Conservation (phyloP, 1,140 invertebrate genomes). For the Pogonus chalceus region DNA sequence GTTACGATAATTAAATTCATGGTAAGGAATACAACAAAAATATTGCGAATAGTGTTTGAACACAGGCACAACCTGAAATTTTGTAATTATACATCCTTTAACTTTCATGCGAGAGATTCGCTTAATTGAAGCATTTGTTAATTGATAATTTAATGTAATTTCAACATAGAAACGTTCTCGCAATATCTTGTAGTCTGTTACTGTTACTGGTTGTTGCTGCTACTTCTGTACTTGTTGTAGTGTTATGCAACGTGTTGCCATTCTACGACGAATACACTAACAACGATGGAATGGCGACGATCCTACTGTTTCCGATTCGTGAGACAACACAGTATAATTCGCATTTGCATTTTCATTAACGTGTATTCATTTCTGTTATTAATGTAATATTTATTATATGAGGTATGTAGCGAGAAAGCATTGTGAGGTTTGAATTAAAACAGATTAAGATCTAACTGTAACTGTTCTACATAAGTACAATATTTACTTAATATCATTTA, state of each 20-base stretch:
- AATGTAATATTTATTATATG: no score
- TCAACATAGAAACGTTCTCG: neutral
- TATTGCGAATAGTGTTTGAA: constrained; percentile 15
- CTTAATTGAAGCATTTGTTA: neutral
- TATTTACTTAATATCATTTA: no score
- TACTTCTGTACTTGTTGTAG: no score
- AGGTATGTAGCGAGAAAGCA: no score
- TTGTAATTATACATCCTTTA: neutral
- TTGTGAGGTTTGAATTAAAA: no score
- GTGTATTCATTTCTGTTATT: no score
- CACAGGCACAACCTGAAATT: constrained; percentile 18
- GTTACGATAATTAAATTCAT: constrained; percentile 29
- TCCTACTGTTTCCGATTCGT: neutral
- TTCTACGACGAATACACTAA: no score
- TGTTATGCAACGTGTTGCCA: no score
- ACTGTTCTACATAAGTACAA: no score
- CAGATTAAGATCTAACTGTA: no score
- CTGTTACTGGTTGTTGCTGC: constrained; percentile 3
- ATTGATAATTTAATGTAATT: constrained; percentile 8
- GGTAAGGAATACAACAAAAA: constrained; percentile 25
- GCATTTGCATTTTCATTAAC: no score
- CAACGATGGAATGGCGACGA: no score
- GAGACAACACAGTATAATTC: neutral
- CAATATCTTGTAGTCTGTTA: neutral
- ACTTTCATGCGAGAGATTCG: neutral